A percentile compares a stretch with the other conserved stretches of the same genome.
These are phyloP conservation scores for Gorsachius goisagi DNA, from an alignment of 2,113 vertebrate species.

Conservation along the genomic window DNA sequence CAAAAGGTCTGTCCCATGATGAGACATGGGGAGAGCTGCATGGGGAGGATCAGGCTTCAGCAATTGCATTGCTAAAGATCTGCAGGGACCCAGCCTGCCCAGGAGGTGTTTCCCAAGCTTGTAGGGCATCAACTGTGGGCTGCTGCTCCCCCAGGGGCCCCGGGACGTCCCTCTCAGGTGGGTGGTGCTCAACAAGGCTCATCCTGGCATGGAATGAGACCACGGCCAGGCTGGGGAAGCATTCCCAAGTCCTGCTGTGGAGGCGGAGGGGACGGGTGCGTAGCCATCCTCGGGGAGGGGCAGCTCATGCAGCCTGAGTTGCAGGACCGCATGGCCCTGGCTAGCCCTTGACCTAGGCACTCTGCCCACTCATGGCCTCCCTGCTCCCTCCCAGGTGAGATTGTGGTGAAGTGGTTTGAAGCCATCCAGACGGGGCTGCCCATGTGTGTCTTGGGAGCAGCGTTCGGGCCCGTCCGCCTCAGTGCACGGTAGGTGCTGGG, in stretches of 20 bases:
- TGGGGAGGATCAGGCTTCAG: accelerated
- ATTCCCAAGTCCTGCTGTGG: background rate
- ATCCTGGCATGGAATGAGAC: background rate
- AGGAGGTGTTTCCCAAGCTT: background rate
- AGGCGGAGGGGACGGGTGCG: accelerated
- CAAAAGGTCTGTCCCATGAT: background rate
- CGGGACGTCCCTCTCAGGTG: background rate
- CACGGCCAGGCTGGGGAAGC: background rate
- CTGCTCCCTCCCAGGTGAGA: constrained; percentile 80
- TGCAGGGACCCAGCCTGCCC: background rate
- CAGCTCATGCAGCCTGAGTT: background rate
- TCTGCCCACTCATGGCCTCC: background rate
- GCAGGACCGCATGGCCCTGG: accelerated
- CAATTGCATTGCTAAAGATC: accelerated
- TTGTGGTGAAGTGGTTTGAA: constrained; percentile 96
- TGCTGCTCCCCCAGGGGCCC: background rate
- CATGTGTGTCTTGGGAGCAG: constrained; percentile 93
- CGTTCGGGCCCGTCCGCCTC: constrained; percentile 85
- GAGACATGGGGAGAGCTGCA: accelerated
- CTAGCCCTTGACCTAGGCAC: accelerated
- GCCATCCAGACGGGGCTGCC: constrained; percentile 91
- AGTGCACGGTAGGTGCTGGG: constrained; percentile 74
- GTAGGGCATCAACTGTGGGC: accelerated
- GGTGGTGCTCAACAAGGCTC: background rate
- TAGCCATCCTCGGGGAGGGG: accelerated